Evolutionary conservation across 2,888 invertebrate species (phyloP).

Genomic region (Ferdinandea cuprea): DNA sequence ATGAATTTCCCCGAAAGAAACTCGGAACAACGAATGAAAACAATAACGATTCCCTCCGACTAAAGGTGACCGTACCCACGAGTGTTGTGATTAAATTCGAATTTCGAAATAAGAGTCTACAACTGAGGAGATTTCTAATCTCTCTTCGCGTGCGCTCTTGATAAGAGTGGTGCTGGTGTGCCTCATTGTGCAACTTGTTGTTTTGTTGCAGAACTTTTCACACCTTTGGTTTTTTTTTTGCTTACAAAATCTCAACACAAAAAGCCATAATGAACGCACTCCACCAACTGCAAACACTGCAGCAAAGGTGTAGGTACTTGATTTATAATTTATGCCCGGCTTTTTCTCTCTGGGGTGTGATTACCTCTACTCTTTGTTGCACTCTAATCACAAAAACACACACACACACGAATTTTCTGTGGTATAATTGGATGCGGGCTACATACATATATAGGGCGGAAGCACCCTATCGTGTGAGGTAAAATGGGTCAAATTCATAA

Average conservation of each 20-base stretch:
- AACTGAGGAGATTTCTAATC: conserved; percentile 42
- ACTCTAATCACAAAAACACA: neutral
- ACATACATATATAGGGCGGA: conserved; percentile 27
- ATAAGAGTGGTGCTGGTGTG: neutral
- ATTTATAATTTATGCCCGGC: conserved; percentile 30
- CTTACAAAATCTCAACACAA: conserved; percentile 28
- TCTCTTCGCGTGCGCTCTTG: neutral
- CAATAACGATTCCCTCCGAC: conserved; percentile 5
- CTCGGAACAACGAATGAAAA: conserved; percentile 4
- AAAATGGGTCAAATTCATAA: conserved; percentile 64
- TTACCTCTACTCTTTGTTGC: conserved; percentile 3
- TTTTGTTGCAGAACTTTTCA: conserved; percentile 55
- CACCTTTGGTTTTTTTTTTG: conserved; percentile 15
- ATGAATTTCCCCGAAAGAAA: conserved; percentile 10
- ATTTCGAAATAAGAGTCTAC: conserved; percentile 49
- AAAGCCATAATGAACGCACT: conserved; percentile 4
- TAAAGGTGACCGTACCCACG: too few relatives aligned
- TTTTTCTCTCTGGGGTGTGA: neutral
- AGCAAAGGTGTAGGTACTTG: conserved; percentile 13
- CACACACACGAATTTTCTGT: neutral
- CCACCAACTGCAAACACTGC: conserved; percentile 2
- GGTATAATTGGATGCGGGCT: conserved; percentile 17
- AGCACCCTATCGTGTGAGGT: conserved; percentile 34
- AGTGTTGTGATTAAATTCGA: conserved; percentile 26
- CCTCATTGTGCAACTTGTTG: conserved; percentile 54